Conservation (phyloP, 2,113 vertebrate genomes). For the Micromys minutus region DNA sequence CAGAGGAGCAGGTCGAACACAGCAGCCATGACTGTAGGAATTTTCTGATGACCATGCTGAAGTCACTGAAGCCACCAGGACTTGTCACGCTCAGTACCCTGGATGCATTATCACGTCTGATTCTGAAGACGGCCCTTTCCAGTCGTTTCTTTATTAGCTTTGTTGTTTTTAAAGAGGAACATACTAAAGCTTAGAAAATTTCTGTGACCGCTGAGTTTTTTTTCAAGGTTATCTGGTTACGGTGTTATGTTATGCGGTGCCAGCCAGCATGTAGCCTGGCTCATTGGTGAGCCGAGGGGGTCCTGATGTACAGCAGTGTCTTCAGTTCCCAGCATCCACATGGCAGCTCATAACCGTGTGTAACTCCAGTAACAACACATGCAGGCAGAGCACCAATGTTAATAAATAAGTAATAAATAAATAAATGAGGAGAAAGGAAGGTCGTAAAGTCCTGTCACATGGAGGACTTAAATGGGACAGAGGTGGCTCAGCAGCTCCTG, state of each 20-base stretch:
- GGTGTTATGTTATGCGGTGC: neutral
- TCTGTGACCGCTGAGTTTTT: neutral
- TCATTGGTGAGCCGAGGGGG: neutral
- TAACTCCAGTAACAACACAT: neutral
- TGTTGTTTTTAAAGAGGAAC: neutral
- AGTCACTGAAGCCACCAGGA: neutral
- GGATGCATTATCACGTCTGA: neutral
- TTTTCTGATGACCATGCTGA: neutral
- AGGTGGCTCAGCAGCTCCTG: neutral
- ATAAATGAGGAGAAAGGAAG: neutral
- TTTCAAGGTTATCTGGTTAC: neutral
- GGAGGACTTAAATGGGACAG: slow-evolving; percentile 1
- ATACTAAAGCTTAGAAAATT: neutral
- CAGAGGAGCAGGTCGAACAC: neutral
- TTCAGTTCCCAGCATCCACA: neutral
- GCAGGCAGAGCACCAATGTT: neutral
- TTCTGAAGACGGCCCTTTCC: neutral
- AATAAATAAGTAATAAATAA: neutral
- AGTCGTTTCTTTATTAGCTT: neutral
- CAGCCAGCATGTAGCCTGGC: neutral
- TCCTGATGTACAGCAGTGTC: neutral
- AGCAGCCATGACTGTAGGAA: neutral
- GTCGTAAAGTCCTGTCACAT: neutral
- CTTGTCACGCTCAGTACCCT: neutral
- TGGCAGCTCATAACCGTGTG: neutral